Evolutionary conservation across 2,888 invertebrate species (phyloP), one percentile per base, ranked within the genome.

Genomic region (Pollenia amentaria): DNA sequence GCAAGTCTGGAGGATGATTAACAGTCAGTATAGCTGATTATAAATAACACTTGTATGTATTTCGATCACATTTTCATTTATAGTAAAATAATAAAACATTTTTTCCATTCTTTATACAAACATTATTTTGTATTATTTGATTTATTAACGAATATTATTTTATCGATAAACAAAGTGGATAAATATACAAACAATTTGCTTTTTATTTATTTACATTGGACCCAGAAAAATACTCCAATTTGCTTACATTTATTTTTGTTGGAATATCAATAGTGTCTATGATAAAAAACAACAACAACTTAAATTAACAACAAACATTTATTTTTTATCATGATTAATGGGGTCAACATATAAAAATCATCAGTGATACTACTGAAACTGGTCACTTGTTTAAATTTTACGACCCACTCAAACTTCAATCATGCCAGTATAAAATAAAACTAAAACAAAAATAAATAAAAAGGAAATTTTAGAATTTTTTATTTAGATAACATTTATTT

Each of bases 241-340:
- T 53, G 42, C 48, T 62, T 38, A 70, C 44, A 69, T 67, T 67
- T 55, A 18, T 72, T 55, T 55, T 11, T 72, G 55, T 72, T 72
- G 42, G 70, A 42, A 72, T 72, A 42, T 42, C 53, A 72, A 18
- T 21, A 18, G 8, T 18, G 1, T 69, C 4, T 40, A 53, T 51
- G n/a, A 9, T 40, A 40, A 40, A 62, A n/a, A 1, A 78, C 38
- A 55, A 44, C n/a, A 81, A 44, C 42, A 70, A 21, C 18, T 55
- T 57, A 67, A 62, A 64, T 40, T 16, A 48, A 62, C 48, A 79
- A 21, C 42, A 67, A 48, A 29, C n/a, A 18, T 51, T 67, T 38
- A 14, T 65, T 81, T 60, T 75, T 73, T 65, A 67, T 53, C 57
- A 70, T 62, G 29, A 60, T 29, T 60, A 57, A 73, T 73, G 60